A percentile compares a stretch with the other conserved stretches of the same genome.
Evolutionary conservation across 2,888 invertebrate genomes (phyloP).

Genomic region (Orthonychiurus folsomi): DNA sequence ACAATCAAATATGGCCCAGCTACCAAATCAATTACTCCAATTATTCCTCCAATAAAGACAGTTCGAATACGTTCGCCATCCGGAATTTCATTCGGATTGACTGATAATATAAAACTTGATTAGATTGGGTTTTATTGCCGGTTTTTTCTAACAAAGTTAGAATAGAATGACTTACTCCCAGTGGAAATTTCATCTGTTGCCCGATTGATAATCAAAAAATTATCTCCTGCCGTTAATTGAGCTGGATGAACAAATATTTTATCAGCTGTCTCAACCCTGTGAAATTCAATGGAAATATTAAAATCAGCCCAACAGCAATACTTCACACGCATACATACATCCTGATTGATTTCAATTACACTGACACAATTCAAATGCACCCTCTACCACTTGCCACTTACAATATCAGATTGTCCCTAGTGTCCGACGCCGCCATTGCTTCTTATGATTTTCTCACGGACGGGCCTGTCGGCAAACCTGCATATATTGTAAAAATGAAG

Average conservation of each 20-base stretch:
- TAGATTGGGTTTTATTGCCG: too few species aligned
- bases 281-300: constrained; percentile 42
- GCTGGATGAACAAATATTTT: constrained; percentile 76
- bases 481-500: too few species aligned
- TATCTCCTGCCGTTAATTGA: constrained; percentile 55
- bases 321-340: too few species aligned
- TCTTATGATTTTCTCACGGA: too few species aligned
- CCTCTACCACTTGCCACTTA: too few species aligned
- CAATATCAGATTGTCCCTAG: constrained; percentile 26
- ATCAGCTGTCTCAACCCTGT: constrained; percentile 75
- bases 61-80: constrained; percentile 51
- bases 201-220: constrained; percentile 76
- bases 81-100: constrained; percentile 56
- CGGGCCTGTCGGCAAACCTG: too few species aligned
- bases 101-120: too few species aligned
- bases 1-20: constrained; percentile 81
- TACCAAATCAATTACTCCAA: constrained; percentile 74
- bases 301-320: too few species aligned
- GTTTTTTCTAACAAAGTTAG: neutral
- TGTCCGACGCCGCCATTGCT: too few species aligned
- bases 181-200: constrained; percentile 62
- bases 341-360: too few species aligned
- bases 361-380: too few species aligned
- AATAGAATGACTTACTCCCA: constrained; percentile 51
- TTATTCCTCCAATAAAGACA: constrained; percentile 66